Evolutionary conservation across 1,140 invertebrate genomes (phyloP), one percentile per base, ranked within the genome.

Genomic region (Tetranychus cinnabarinus): DNA sequence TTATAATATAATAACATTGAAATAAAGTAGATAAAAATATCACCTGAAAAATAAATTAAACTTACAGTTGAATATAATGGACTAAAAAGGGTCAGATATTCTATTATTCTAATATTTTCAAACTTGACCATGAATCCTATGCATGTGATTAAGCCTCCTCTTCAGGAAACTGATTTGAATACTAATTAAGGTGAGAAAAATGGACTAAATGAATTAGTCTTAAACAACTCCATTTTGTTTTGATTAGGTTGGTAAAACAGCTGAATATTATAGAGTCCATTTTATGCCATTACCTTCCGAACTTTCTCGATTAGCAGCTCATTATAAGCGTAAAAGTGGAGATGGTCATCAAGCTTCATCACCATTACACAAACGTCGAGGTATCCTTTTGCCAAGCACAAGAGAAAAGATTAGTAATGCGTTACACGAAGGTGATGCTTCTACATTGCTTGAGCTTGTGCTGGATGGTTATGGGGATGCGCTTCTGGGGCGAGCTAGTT

Each of bases 201-300:
- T 42, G 10, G 39, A 23, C 23, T 23, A 23, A 23, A 23, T 23
- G 23, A 23, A 23, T 23, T 23, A 23, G 23, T 23, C 23, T 23
- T 23, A 23, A 23, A 23, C 23, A 23, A 23, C 23, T 23, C 23
- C 23, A 23, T 23, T 23, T 23, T 23, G 23, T 23, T 23, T 23
- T 23, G 23, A 42, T 42, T 72, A 90, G 86, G 85, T 80, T 80
- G 82, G 84, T 69, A 85, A 83, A 75, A 81, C 81, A 6, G 77
- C 86, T 1, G 79, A 77, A 3, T 86, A 83, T 70, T 89, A 90
- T 67, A 77, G 78, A 66, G 65, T 78, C 62, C 81, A 85, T 66
- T 77, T 67, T 15, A 48, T 68, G 23, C 62, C 66, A 1, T 62
- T 67, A 8, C 66, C 67, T n/a, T 60, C 62, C n/a, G 65, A 67